Percentiles rank a stretch among this genome's conserved stretches.
phyloP scores from a whole-genome alignment of 1,140 invertebrate genomes.

The Physella acuta region DNA sequence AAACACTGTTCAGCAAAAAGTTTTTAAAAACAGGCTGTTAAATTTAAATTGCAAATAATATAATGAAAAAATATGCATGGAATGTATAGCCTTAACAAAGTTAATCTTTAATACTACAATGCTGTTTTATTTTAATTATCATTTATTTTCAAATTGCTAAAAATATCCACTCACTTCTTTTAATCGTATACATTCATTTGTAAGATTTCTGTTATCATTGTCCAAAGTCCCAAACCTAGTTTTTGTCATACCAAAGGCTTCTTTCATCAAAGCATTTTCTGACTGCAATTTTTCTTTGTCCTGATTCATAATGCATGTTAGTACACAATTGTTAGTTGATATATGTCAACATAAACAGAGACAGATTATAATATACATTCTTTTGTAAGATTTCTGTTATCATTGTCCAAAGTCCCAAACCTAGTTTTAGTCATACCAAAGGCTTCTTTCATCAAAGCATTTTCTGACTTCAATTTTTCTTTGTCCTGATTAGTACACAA shows the following conservation, averaged over 20 bases:
- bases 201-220: constrained; percentile 40
- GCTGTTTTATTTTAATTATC: background rate
- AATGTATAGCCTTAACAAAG: no score
- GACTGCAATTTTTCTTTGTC: constrained; percentile 40
- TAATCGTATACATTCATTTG: constrained; percentile 35
- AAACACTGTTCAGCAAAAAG: no score
- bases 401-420: constrained; percentile 43
- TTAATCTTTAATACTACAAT: no score
- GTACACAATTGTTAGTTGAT: no score
- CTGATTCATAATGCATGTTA: constrained; percentile 50
- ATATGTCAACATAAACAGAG: no score
- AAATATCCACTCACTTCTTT: constrained; percentile 36
- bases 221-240: constrained; percentile 43
- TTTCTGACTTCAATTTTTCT: constrained; percentile 40
- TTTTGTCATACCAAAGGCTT: constrained; percentile 42
- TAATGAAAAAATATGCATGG: no score
- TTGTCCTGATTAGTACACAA: no score
- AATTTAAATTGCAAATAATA: no score
- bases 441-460: constrained; percentile 44
- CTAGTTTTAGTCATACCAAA: constrained; percentile 39
- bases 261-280: constrained; percentile 44
- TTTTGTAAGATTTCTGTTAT: constrained; percentile 37
- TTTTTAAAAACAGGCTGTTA: no score
- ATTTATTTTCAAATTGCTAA: background rate
- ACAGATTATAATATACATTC: constrained; percentile 35